Evolutionary conservation across 2,113 vertebrate genomes (phyloP), one percentile per base, ranked within the genome.

Genomic region (Rhinolophus sinicus): DNA sequence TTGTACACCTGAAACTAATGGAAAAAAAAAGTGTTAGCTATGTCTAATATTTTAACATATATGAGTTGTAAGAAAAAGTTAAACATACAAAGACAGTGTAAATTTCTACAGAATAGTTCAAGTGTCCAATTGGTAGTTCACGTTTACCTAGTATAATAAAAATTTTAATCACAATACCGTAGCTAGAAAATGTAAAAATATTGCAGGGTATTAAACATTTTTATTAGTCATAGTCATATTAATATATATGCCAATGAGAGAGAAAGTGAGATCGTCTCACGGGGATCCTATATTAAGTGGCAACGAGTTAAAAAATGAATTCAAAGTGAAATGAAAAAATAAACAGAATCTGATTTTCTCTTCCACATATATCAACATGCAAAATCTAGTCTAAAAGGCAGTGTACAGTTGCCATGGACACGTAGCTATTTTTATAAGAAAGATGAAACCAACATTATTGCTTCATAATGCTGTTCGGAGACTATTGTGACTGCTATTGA

Each of bases 321-420:
- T 33, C 28, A 30, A 56, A 50, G 10, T 9, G 40, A 44, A 50
- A 19, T 26, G 15, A n/a, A 38, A 81, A 86, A 67, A 33, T 33
- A 65, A 82, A 33, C 21, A 33, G 12, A 60, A 64, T 14, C 12
- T 7, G 26, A 65, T 76, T 81, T 76, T 92, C 73, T 72, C 54
- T 92, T n/a, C 26, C 13, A 7, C 60, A 52, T 86, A 82, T 86
- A 70, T 89, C 80, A 56, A 65, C 72, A 50, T 26, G n/a, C 33
- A 50, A 44, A 56, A 35, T 81, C 80, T 14, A 7, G 22, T 33
- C 44, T 70, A 33, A 56, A 65, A 72, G 62, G 8, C 12, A 10
- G 33, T 6, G 9, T 12, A 11, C 4, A 2, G 78, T 97, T 92
- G 28, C 94, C 60, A 92, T 97, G 84, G 92, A 65, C 60, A 76